A percentile compares a stretch with the other conserved stretches of the same genome.
Evolutionary conservation across 2,113 vertebrate species (phyloP).

Genomic region (Nyctereutes procyonoides): DNA sequence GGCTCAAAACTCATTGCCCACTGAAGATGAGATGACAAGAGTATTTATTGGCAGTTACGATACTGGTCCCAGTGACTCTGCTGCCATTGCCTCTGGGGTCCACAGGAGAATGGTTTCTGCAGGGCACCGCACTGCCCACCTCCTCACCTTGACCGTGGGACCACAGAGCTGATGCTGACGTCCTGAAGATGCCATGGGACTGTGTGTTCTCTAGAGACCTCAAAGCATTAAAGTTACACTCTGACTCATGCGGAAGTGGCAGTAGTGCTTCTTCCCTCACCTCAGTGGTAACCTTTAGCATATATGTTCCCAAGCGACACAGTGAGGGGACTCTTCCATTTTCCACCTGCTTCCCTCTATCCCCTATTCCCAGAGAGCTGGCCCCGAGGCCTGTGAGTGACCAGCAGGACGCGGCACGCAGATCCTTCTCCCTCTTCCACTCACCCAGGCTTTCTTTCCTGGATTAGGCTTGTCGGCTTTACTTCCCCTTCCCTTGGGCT

Average conservation of each 20-base stretch:
- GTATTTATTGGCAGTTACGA: neutral
- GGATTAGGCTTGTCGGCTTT: neutral
- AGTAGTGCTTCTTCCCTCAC: neutral
- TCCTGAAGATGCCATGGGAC: rapidly evolving
- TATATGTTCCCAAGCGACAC: neutral
- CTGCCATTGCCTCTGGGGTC: neutral
- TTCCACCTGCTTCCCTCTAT: neutral
- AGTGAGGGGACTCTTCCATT: neutral
- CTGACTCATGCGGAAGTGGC: neutral
- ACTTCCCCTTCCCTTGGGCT: rapidly evolving
- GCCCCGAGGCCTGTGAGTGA: neutral
- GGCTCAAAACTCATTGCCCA: neutral
- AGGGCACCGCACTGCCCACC: too few relatives aligned
- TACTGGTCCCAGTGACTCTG: neutral
- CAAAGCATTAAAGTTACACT: neutral
- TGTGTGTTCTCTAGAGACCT: neutral
- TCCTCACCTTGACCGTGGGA: neutral
- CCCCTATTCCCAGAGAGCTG: neutral
- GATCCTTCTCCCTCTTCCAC: neutral
- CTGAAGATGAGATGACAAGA: neutral
- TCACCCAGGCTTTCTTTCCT: neutral
- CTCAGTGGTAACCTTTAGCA: neutral
- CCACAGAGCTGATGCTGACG: neutral
- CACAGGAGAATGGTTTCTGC: neutral
- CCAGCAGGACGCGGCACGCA: neutral